Conservation (phyloP, 2,113 vertebrate species). For the Heliornis fulica region DNA sequence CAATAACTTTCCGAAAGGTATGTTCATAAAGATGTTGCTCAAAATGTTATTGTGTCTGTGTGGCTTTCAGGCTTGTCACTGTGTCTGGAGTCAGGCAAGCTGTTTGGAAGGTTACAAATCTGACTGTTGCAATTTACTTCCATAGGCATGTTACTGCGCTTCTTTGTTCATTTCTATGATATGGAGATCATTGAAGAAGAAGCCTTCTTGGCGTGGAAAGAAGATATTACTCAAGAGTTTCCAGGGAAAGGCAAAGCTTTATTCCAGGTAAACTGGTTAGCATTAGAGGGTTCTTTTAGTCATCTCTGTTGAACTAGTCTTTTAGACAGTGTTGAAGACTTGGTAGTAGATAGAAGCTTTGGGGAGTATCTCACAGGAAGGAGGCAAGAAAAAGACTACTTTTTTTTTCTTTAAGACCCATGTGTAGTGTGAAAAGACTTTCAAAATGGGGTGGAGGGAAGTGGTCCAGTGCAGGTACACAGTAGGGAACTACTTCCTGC, state of each 20-base stretch:
- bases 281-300: rapidly evolving
- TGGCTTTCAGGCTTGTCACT: not conserved
- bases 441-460: rapidly evolving
- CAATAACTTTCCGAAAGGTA: conserved; percentile 95
- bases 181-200: conserved; percentile 99
- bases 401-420: rapidly evolving
- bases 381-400: too few relatives aligned
- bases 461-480: rapidly evolving
- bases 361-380: not conserved
- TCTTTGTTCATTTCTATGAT: conserved; percentile 98
- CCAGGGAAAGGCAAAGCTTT: conserved; percentile 99
- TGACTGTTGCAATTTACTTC: not conserved
- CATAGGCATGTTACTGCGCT: conserved; percentile 96
- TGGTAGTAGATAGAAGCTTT: rapidly evolving
- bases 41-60: not conserved
- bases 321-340: rapidly evolving
- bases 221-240: conserved; percentile 99
- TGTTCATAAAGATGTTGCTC: rapidly evolving
- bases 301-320: not conserved
- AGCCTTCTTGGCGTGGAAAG: conserved; percentile 99
- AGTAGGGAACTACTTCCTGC: not conserved
- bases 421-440: not conserved
- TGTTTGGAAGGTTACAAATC: not conserved
- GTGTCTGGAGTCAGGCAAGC: rapidly evolving
- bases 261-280: conserved; percentile 86